Percentiles rank a stretch among this genome's conserved stretches.
phyloP scores from a whole-genome alignment of 1,140 invertebrate genomes.

The Epicauta chinensis region DNA sequence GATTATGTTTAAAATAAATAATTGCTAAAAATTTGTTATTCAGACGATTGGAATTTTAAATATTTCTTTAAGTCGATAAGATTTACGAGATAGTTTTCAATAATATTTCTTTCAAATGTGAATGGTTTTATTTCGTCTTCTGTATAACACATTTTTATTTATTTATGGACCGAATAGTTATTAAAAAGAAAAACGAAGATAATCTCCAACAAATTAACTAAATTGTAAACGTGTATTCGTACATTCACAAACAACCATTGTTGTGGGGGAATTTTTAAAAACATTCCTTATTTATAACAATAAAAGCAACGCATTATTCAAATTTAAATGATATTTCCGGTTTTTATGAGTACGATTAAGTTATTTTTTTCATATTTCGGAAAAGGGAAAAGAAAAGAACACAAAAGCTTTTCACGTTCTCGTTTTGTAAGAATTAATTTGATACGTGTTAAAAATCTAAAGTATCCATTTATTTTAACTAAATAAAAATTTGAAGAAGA shows the following conservation, averaged over 20 bases:
- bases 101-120: conserved; percentile 8
- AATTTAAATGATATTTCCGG: conserved; percentile 15
- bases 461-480: conserved; percentile 4
- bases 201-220: neutral
- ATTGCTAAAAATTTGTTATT: conserved; percentile 5
- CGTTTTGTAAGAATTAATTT: conserved; percentile 14
- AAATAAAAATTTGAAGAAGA: neutral
- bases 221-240: neutral
- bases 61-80: conserved; percentile 10
- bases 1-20: conserved; percentile 5
- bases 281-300: conserved; percentile 1
- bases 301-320: conserved; percentile 15
- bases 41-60: conserved; percentile 10
- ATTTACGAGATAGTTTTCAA: conserved; percentile 10
- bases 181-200: neutral
- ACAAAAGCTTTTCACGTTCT: conserved; percentile 14
- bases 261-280: neutral
- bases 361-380: neutral
- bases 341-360: conserved; percentile 1
- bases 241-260: neutral
- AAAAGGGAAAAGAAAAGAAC: neutral
- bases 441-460: conserved; percentile 6
- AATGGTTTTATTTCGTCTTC: conserved; percentile 2
- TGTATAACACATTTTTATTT: conserved; percentile 1
- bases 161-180: neutral